phyloP scores from a whole-genome alignment of 2,888 invertebrate species.

The Apocheima hispidaria region DNA sequence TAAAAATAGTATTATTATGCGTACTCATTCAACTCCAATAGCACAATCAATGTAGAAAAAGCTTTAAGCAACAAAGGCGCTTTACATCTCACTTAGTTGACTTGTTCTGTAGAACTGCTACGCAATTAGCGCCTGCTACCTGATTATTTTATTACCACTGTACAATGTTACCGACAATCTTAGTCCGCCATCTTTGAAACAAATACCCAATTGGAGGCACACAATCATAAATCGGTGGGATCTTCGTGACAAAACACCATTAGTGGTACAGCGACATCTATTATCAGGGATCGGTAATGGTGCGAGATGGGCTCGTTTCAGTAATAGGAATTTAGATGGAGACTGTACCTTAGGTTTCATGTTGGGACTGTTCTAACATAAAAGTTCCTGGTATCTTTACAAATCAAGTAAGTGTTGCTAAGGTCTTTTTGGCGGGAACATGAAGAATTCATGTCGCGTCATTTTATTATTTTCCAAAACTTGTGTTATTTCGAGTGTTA shows the following conservation, averaged over 20 bases:
- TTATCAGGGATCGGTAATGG: constrained; percentile 57
- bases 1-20: no score
- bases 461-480: no score
- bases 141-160: constrained; percentile 47
- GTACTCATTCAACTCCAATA: neutral
- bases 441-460: no score
- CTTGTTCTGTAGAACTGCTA: constrained; percentile 7
- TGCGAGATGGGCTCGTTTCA: constrained; percentile 48
- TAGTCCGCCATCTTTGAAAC: constrained; percentile 46
- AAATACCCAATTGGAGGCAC: constrained; percentile 46
- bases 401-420: no score
- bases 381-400: neutral
- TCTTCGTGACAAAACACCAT: constrained; percentile 65
- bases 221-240: constrained; percentile 57
- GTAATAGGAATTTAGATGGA: constrained; percentile 35
- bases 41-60: neutral
- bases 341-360: neutral
- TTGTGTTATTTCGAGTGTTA: no score
- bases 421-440: no score
- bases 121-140: constrained; percentile 37
- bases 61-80: neutral
- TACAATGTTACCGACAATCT: constrained; percentile 46
- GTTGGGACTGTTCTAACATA: neutral
- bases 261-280: constrained; percentile 50
- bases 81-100: constrained; percentile 2